phyloP scores from a whole-genome alignment of 2,888 invertebrate species.

The Dasypogon diadema region DNA sequence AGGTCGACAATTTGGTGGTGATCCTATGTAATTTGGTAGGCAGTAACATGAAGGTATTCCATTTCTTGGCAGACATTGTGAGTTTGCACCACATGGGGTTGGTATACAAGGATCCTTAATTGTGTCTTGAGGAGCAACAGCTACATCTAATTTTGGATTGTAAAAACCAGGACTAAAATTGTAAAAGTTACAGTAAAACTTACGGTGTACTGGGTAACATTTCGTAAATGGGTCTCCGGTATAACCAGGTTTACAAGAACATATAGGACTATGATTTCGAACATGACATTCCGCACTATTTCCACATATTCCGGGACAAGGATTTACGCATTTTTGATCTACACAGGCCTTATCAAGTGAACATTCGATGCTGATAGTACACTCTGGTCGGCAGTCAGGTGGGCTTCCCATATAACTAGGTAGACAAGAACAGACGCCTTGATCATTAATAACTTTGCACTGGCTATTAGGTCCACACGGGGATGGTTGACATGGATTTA shows the following conservation, averaged over 20 bases:
- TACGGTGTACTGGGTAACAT: constrained; percentile 71
- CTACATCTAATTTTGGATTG: no score
- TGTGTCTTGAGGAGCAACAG: no score
- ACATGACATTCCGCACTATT: constrained; percentile 79
- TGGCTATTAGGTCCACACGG: constrained; percentile 88
- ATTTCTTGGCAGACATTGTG: constrained; percentile 72
- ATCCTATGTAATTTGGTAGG: constrained; percentile 73
- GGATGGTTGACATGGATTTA: constrained; percentile 79
- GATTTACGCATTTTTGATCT: constrained; percentile 78
- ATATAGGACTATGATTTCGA: constrained; percentile 83
- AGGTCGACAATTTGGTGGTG: constrained; percentile 78
- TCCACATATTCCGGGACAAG: constrained; percentile 76
- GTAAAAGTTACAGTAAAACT: constrained; percentile 56
- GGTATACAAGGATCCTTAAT: constrained; percentile 76
- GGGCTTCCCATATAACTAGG: constrained; percentile 75
- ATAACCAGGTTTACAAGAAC: constrained; percentile 77
- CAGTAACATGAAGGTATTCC: constrained; percentile 76
- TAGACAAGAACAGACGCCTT: constrained; percentile 79
- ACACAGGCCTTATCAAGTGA: constrained; percentile 76
- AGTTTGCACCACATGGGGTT: constrained; percentile 76
- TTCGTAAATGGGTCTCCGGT: constrained; percentile 82
- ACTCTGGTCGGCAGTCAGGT: constrained; percentile 80
- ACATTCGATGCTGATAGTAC: constrained; percentile 80
- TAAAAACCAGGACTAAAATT: no score
- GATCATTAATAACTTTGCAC: constrained; percentile 79